Evolutionary conservation across 2,888 invertebrate genomes (phyloP), one percentile per base, ranked within the genome.

Genomic region (Chloroclysta siterata): DNA sequence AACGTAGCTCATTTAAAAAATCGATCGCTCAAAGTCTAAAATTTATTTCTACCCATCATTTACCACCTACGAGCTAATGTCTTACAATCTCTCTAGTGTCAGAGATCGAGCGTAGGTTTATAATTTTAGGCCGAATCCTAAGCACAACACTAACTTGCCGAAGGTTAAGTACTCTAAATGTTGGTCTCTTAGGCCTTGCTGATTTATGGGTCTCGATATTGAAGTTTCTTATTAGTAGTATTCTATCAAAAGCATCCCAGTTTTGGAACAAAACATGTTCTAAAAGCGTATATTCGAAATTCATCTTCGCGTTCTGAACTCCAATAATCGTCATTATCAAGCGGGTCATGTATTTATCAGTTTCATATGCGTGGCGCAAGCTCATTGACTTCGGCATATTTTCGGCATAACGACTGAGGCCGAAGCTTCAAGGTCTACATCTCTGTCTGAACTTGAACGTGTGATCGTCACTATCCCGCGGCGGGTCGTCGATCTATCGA

Each of bases 401-500:
- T 61, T 61, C 53, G 62, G 62, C 53, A 47, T 29, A 52, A 8
- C 47, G 17, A 47, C 28, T 14, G 39, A 33, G 13, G 46, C 63
- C 63, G 60, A 61, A 70, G 52, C 52, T 46, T 28, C 56, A 56
- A 54, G 13, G 39, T 11, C 63, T 62, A 39, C 36, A 67, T 65
- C 39, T 33, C 60, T 53, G 56, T 55, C 64, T 67, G 53, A 70
- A 60, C 60, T 55, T 41, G 59, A 66, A 60, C 72, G 71, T 64
- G 67, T 64, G 64, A 61, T 61, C 60, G 54, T 48, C 41, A 29
- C 52, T 47, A 61, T 56, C 53, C n/a, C 53, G 61, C 29, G 41
- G 36, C 53, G 63, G 74, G 72, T 79, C 76, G 79, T 84, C 83
- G 73, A 68, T 73, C 72, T 71, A 71, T 77, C 70, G 79, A 75